phyloP scores from a whole-genome alignment of 2,113 vertebrate genomes.

The Oreochromis aureus region DNA sequence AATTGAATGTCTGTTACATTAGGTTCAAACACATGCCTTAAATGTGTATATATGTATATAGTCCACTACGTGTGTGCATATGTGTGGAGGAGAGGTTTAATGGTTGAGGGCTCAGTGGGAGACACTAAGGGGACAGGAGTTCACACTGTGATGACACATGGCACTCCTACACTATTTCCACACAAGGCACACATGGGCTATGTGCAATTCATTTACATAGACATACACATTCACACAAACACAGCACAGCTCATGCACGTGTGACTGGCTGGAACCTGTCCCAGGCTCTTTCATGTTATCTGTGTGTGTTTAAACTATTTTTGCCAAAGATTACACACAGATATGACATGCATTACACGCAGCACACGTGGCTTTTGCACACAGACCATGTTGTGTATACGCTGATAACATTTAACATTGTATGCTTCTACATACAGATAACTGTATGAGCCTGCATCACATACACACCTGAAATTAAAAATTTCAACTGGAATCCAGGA shows the following conservation, averaged over 20 bases:
- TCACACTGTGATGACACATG: constrained; percentile 70
- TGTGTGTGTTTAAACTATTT: background rate
- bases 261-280: background rate
- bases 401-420: background rate
- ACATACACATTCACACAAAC: background rate
- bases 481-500: too few species aligned
- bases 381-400: background rate
- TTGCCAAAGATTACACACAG: background rate
- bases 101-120: constrained; percentile 31
- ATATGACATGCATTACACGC: background rate
- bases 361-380: background rate
- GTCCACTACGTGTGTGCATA: background rate
- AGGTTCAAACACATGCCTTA: background rate
- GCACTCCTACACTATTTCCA: constrained; percentile 49
- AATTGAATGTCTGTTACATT: background rate
- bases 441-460: background rate
- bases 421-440: background rate
- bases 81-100: background rate
- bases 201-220: background rate
- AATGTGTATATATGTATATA: background rate
- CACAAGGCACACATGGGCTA: constrained; percentile 12
- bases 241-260: background rate
- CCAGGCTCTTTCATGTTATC: constrained; percentile 2
- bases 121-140: constrained; percentile 47
- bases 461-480: background rate